Conservation (phyloP, 2,113 vertebrate genomes). For the Phylloscopus trochiloides region DNA sequence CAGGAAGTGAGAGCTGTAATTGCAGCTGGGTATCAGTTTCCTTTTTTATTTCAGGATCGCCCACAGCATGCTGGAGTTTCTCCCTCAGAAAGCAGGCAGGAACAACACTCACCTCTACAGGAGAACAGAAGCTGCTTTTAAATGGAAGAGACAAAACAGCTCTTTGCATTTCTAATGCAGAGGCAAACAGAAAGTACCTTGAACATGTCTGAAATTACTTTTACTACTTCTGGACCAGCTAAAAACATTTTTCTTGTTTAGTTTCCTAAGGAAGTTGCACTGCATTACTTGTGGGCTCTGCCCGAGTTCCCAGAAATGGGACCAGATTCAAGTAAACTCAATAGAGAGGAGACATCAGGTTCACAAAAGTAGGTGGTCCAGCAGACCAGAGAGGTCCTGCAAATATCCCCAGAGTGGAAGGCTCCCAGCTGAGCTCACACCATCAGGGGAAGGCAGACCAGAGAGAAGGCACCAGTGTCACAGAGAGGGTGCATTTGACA, state of each 20-base stretch:
- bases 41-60: slow-evolving; percentile 11
- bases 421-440: neutral
- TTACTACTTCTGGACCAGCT: neutral
- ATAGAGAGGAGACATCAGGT: neutral
- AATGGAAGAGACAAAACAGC: neutral
- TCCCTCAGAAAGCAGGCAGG: neutral
- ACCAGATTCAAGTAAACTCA: neutral
- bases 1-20: slow-evolving; percentile 48
- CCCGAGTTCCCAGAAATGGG: neutral
- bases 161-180: neutral
- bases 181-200: neutral
- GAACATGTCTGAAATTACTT: neutral
- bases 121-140: neutral
- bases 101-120: neutral
- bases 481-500: neutral
- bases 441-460: neutral
- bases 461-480: neutral
- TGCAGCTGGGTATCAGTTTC: slow-evolving; percentile 45
- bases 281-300: neutral
- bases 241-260: neutral
- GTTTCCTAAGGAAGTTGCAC: neutral
- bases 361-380: neutral
- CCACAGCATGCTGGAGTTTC: neutral
- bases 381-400: neutral
- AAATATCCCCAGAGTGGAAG: neutral